Conservation (phyloP, 2,888 invertebrate species). For the Mystacides longicornis region DNA sequence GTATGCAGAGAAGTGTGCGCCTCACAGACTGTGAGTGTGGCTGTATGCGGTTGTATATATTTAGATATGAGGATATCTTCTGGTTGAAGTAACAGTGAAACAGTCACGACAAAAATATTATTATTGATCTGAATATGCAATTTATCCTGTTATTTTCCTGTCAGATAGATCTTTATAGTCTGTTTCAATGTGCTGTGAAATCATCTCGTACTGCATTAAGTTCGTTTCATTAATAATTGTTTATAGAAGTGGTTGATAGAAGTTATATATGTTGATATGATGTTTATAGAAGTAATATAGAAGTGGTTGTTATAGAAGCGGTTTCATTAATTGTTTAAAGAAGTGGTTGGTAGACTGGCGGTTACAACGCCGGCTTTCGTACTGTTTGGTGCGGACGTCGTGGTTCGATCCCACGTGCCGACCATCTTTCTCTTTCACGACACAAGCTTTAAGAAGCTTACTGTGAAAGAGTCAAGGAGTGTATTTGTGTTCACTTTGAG, state of each 20-base stretch:
- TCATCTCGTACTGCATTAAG: not conserved
- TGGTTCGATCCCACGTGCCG: no score
- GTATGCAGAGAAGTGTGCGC: not conserved
- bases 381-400: no score
- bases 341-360: no score
- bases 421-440: no score
- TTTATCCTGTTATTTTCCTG: not conserved
- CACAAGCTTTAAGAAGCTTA: no score
- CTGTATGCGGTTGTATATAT: not conserved
- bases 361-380: no score
- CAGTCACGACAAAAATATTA: conserved; percentile 1
- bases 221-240: not conserved
- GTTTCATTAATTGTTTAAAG: no score
- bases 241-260: not conserved
- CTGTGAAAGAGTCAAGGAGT: no score
- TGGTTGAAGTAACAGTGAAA: not conserved
- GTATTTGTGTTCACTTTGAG: no score
- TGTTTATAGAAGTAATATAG: no score
- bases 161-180: not conserved
- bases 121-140: conserved; percentile 2
- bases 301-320: no score
- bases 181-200: not conserved
- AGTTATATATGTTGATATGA: no score
- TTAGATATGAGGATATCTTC: not conserved
- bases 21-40: not conserved